phyloP scores from a whole-genome alignment of 2,113 vertebrate species.

The Rissa tridactyla region DNA sequence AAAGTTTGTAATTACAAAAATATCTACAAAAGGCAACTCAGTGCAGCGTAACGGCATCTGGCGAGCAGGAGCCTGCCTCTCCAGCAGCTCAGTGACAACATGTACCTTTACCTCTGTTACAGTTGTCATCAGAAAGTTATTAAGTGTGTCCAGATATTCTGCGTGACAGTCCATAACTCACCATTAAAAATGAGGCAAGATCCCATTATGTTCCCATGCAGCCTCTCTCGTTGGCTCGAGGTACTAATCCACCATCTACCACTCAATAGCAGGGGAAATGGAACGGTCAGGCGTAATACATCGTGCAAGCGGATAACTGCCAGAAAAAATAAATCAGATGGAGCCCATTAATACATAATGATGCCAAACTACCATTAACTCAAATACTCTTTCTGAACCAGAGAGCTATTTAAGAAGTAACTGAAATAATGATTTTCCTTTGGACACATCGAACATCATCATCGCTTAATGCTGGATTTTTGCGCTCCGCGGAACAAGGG shows the following conservation, averaged over 20 bases:
- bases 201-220: background rate
- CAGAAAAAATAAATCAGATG: constrained; percentile 50
- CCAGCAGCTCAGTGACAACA: constrained; percentile 12
- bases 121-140: constrained; percentile 33
- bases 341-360: constrained; percentile 42
- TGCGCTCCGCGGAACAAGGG: background rate
- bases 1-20: background rate
- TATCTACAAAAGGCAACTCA: background rate
- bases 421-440: constrained; percentile 41
- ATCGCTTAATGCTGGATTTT: background rate
- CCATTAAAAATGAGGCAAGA: constrained; percentile 1
- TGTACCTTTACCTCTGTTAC: background rate
- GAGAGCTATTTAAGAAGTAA: constrained; percentile 24
- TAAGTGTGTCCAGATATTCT: constrained; percentile 31
- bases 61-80: background rate
- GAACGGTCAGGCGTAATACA: constrained; percentile 12
- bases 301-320: constrained; percentile 27
- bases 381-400: constrained; percentile 18
- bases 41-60: background rate
- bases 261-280: constrained; percentile 4
- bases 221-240: constrained; percentile 8
- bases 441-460: constrained; percentile 19
- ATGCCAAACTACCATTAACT: constrained; percentile 43
- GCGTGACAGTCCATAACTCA: constrained; percentile 29
- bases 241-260: background rate